Evolutionary conservation across 1,140 invertebrate species (phyloP).

Genomic region (Euwallacea similis): DNA sequence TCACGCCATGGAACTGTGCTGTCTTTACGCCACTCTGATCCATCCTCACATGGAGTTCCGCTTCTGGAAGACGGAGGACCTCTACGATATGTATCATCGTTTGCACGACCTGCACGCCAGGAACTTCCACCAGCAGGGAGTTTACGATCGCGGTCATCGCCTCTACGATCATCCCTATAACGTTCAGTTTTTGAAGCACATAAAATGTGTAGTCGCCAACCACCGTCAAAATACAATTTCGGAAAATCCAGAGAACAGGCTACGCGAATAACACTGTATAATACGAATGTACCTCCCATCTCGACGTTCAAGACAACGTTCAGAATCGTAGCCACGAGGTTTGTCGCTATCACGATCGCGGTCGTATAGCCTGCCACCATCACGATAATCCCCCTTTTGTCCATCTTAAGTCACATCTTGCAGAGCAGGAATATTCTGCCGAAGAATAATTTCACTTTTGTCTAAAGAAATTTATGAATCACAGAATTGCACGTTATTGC

Average conservation of each 20-base stretch:
- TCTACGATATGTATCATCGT: conserved; percentile 29
- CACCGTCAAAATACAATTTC: not conserved
- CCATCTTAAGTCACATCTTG: conserved; percentile 82
- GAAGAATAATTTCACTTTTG: conserved; percentile 66
- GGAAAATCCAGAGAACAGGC: not conserved
- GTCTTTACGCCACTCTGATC: conserved; percentile 27
- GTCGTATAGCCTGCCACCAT: conserved; percentile 1
- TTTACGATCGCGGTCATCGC: conserved; percentile 31
- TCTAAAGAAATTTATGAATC: conserved; percentile 57
- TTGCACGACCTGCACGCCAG: conserved; percentile 6
- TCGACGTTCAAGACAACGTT: conserved; percentile 6
- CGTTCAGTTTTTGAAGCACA: not conserved
- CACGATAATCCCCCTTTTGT: conserved; percentile 3
- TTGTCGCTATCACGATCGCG: conserved; percentile 2
- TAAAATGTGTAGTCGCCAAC: not conserved
- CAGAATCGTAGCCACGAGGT: conserved; percentile 9
- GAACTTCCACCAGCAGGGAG: conserved; percentile 6
- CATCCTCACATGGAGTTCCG: conserved; percentile 16
- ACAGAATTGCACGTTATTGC: not conserved
- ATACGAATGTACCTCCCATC: not conserved
- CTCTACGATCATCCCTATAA: conserved; percentile 5
- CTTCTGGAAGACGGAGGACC: conserved; percentile 25
- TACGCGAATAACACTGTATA: not conserved
- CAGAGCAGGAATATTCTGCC: conserved; percentile 81
- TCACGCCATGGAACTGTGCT: conserved; percentile 12